A percentile compares a stretch with the other conserved stretches of the same genome.
These are phyloP conservation scores for Nematolebias whitei DNA, from an alignment of 2,113 vertebrate species.

Conservation along the genomic window DNA sequence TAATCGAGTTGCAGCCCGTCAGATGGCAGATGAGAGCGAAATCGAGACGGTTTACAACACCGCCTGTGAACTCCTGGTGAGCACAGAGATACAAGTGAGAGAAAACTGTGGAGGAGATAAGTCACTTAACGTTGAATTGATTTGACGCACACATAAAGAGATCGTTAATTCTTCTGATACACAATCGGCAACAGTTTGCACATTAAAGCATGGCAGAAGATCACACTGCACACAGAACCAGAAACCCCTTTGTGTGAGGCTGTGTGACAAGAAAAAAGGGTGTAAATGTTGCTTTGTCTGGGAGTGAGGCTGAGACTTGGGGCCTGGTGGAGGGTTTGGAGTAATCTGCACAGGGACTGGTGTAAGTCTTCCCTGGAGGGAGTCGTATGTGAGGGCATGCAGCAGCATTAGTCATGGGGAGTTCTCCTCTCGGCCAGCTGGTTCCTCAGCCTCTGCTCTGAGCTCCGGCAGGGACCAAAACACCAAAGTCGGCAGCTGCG, in stretches of 20 bases:
- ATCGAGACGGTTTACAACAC: not conserved
- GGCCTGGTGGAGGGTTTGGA: slow-evolving; percentile 3
- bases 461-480: slow-evolving; percentile 16
- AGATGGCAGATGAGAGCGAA: slow-evolving; percentile 2
- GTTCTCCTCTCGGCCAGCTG: slow-evolving; percentile 25
- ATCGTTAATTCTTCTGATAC: slow-evolving; percentile 19
- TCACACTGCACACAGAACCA: slow-evolving; percentile 1
- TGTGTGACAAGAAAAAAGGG: not conserved
- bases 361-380: slow-evolving; percentile 29
- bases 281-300: slow-evolving; percentile 23
- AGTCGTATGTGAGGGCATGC: not conserved
- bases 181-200: slow-evolving; percentile 8
- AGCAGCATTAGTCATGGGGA: slow-evolving; percentile 33
- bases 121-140: slow-evolving; percentile 14
- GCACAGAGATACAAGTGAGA: slow-evolving; percentile 1
- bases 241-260: not conserved
- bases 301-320: not conserved
- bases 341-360: slow-evolving; percentile 32
- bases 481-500: not conserved
- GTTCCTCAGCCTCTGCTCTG: slow-evolving; percentile 38
- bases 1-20: not conserved
- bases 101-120: slow-evolving; percentile 1
- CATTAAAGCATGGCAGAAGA: slow-evolving; percentile 21
- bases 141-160: slow-evolving; percentile 17
- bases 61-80: not conserved